Conservation (phyloP, 2,888 invertebrate species). For the Anthoptus insignis region DNA sequence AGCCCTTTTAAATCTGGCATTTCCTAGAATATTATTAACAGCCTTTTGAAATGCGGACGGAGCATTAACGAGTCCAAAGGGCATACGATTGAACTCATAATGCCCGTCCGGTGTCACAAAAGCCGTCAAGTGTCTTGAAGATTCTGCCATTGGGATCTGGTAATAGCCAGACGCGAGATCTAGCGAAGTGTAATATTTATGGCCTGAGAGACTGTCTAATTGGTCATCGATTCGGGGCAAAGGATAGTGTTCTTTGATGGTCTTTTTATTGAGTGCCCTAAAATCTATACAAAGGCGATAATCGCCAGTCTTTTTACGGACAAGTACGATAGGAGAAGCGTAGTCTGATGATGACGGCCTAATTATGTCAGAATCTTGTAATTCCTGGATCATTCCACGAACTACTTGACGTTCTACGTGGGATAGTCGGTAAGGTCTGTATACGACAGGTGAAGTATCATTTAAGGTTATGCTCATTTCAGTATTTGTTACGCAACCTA, state of each 20-base stretch:
- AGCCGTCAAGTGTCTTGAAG: slow-evolving; percentile 38
- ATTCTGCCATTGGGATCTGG: slow-evolving; percentile 51
- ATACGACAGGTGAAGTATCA: slow-evolving; percentile 9
- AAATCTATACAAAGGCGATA: slow-evolving; percentile 48
- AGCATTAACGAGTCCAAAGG: slow-evolving; percentile 42
- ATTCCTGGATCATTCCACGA: slow-evolving; percentile 4
- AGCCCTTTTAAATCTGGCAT: slow-evolving; percentile 24
- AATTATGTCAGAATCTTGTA: slow-evolving; percentile 15
- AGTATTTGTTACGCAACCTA: slow-evolving; percentile 2
- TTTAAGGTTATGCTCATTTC: slow-evolving; percentile 10
- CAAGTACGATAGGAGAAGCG: slow-evolving; percentile 9
- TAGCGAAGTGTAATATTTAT: slow-evolving; percentile 35
- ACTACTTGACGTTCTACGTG: slow-evolving; percentile 3
- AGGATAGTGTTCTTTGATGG: slow-evolving; percentile 41
- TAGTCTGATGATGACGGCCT: slow-evolving; percentile 17
- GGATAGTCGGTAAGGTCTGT: slow-evolving; percentile 16
- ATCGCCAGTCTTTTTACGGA: slow-evolving; percentile 48
- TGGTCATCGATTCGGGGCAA: slow-evolving; percentile 45
- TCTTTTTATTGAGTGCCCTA: slow-evolving; percentile 47
- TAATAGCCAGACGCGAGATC: slow-evolving; percentile 42
- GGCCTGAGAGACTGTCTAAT: slow-evolving; percentile 36
- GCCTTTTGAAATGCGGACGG: slow-evolving; percentile 38
- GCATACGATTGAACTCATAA: slow-evolving; percentile 42
- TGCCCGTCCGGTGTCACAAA: slow-evolving; percentile 42
- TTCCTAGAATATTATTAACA: slow-evolving; percentile 31